These are phyloP conservation scores for Apantesis nais DNA, from an alignment of 2,888 invertebrate species.

Conservation along the genomic window DNA sequence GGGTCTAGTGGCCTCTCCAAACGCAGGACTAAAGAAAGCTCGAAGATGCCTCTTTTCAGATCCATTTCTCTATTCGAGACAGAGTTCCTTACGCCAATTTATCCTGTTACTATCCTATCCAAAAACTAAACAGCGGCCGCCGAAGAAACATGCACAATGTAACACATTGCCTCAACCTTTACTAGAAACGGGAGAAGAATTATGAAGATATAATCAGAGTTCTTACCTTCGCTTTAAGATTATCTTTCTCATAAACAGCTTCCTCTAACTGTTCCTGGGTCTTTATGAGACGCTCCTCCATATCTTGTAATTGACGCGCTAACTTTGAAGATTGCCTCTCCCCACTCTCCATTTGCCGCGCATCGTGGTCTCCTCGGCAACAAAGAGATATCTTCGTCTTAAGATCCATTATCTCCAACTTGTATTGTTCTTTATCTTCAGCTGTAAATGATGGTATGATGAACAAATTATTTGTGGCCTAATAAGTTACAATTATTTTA, in stretches of 20 bases:
- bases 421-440: conserved; percentile 76
- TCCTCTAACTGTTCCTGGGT: conserved; percentile 83
- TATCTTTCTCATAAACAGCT: conserved; percentile 80
- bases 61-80: no score
- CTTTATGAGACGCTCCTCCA: conserved; percentile 81
- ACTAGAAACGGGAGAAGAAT: no score
- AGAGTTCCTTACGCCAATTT: no score
- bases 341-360: conserved; percentile 41
- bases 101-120: no score
- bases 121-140: no score
- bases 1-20: no score
- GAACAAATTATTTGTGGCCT: not conserved
- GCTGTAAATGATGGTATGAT: conserved; percentile 51
- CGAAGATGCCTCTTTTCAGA: no score
- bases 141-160: no score
- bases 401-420: conserved; percentile 69
- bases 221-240: conserved; percentile 73
- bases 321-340: conserved; percentile 58
- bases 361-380: conserved; percentile 63
- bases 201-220: not conserved
- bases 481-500: not conserved
- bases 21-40: no score
- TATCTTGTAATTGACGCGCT: conserved; percentile 78
- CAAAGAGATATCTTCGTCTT: conserved; percentile 73
- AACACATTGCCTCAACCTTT: no score